Evolutionary conservation across 2,888 invertebrate genomes (phyloP).

Genomic region (Hoplodrina blanda): DNA sequence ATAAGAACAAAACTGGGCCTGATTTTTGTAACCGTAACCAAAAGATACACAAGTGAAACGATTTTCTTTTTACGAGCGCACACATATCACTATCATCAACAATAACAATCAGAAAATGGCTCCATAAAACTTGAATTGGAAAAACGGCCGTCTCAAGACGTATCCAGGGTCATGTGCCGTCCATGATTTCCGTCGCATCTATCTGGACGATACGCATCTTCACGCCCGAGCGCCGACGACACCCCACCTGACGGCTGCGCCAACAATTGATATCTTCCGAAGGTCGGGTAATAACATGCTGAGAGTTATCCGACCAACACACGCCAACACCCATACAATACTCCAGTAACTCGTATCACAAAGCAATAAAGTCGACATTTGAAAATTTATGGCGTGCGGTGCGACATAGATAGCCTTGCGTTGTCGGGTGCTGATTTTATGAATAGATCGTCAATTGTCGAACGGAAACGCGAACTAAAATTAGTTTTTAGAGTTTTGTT

Average conservation of each 20-base stretch:
- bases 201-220: constrained; percentile 79
- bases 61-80: neutral
- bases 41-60: neutral
- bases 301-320: constrained; percentile 60
- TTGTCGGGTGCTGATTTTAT: constrained; percentile 74
- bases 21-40: too few species aligned
- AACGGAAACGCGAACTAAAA: constrained; percentile 75
- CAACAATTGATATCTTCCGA: constrained; percentile 89
- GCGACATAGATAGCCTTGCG: constrained; percentile 26
- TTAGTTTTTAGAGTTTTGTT: constrained; percentile 66
- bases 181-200: constrained; percentile 68
- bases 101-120: constrained; percentile 25
- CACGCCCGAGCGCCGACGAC: constrained; percentile 75
- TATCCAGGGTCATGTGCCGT: constrained; percentile 56
- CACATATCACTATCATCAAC: neutral
- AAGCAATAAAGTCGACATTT: constrained; percentile 39
- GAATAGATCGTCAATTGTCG: constrained; percentile 79
- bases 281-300: constrained; percentile 86
- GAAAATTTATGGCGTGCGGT: neutral
- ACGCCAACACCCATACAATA: constrained; percentile 11
- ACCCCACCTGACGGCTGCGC: constrained; percentile 72
- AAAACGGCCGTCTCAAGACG: constrained; percentile 51
- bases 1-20: too few species aligned
- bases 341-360: constrained; percentile 18
- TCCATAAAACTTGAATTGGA: constrained; percentile 37